Conservation (phyloP, 92 coral and sea anemone species). For the Phenganax subtilis region DNA sequence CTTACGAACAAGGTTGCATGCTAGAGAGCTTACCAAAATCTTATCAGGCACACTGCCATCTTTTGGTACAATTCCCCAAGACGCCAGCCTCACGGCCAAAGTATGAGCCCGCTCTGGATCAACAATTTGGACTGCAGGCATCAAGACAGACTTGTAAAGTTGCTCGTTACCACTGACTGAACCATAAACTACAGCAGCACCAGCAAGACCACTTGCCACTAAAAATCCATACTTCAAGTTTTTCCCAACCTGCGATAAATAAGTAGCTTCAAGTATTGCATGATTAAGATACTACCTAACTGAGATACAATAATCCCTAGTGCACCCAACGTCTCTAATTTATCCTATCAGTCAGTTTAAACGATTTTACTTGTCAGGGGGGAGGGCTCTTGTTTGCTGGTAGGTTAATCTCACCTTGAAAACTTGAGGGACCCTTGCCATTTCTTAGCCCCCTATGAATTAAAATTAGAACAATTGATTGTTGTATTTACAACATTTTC, state of each 20-base stretch:
- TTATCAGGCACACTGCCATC: slow-evolving; percentile 63
- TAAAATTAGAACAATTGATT: too few relatives aligned
- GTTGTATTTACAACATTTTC: too few relatives aligned
- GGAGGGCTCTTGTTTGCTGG: too few relatives aligned
- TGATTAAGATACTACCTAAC: too few relatives aligned
- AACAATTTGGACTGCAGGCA: slow-evolving; percentile 66
- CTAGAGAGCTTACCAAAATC: slow-evolving; percentile 56
- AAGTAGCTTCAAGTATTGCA: too few relatives aligned
- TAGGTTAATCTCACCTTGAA: too few relatives aligned
- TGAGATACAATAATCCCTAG: too few relatives aligned
- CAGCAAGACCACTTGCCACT: neutral
- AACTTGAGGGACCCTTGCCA: too few relatives aligned
- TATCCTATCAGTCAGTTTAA: too few relatives aligned
- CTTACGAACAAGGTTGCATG: neutral
- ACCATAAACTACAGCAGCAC: slow-evolving; percentile 51
- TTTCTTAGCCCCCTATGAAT: too few relatives aligned
- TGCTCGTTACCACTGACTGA: slow-evolving; percentile 68
- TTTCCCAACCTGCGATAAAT: slow-evolving; percentile 5
- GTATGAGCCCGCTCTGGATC: slow-evolving; percentile 81
- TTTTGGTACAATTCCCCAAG: slow-evolving; percentile 70
- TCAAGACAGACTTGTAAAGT: slow-evolving; percentile 61
- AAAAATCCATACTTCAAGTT: slow-evolving; percentile 20
- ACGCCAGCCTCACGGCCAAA: slow-evolving; percentile 77
- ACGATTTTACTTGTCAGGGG: too few relatives aligned
- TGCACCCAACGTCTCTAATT: too few relatives aligned